These are phyloP conservation scores for Jacana jacana DNA, from an alignment of 2,113 vertebrate genomes.

Conservation along the genomic window DNA sequence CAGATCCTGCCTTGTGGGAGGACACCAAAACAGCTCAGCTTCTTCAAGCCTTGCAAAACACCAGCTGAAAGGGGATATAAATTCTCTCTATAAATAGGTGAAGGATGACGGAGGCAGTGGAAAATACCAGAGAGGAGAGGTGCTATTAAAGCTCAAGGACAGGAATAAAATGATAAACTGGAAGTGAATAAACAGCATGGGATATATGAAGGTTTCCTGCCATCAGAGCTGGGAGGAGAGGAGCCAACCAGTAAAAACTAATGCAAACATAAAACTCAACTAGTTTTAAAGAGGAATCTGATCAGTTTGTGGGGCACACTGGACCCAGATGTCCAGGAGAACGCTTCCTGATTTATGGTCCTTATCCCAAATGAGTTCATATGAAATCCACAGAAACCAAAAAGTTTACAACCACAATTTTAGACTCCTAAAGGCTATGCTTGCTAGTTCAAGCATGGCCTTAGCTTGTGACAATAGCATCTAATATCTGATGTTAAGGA, in stretches of 20 bases:
- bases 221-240: background rate
- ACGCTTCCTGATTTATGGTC: background rate
- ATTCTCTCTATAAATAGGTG: slow-evolving; percentile 13
- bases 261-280: background rate
- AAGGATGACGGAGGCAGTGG: background rate
- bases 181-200: background rate
- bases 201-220: background rate
- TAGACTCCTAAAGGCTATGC: background rate
- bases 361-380: background rate
- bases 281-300: background rate
- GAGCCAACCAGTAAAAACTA: background rate
- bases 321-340: background rate
- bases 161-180: background rate
- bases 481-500: background rate
- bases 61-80: slow-evolving; percentile 21
- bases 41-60: background rate
- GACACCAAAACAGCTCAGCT: background rate
- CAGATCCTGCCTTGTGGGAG: background rate
- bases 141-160: background rate
- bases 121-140: slow-evolving; percentile 17
- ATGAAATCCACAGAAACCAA: background rate
- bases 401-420: background rate
- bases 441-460: background rate
- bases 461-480: background rate
- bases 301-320: background rate